Base-by-base conservation (phyloP, 2,113 vertebrate genomes). In the Seriola quinqueradiata region DNA sequence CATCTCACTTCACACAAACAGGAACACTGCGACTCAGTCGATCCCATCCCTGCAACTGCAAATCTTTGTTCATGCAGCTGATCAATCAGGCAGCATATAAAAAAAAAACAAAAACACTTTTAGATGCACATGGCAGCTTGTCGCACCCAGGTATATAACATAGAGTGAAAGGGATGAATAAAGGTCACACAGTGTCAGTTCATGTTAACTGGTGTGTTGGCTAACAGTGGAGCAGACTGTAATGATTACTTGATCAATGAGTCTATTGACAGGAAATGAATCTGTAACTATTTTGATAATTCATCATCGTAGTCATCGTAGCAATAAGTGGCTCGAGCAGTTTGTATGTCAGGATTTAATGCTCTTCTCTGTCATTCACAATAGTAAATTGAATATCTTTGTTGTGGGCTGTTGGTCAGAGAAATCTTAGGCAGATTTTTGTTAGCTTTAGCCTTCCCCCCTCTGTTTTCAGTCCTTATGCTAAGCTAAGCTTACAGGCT, bases 1-100 rank as follows among this genome's bases (percentile, higher is more conserved):
- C 82, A 69, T 89, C 82, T 90, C 82, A 23, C 73, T 89, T 86
- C 70, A 86, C 83, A 77, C 72, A 79, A 91, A 85, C 82, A 83
- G 80, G 86, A 89, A 83, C 75, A 72, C 79, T 3, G 69, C 63
- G 75, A 44, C 70, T 68, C n/a, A 21, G 73, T 70, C 67, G 23
- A 25, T 67, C 77, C 59, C 65, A n/a, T 71, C 55, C 4, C 80
- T 57, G 25, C 42, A 12, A 63, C 64, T 71, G 58, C 28, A 58
- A 13, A 55, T 57, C 63, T 34, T 71, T 74, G 74, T 79, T n/a
- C 50, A 80, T 63, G 68, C 74, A 5, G 10, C 60, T 21, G 58
- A 76, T 87, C 83, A 84, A 61, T 90, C 28, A 48, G 17, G 19
- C 57, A 73, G 11, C 21, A 10, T 52, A 54, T 52, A 21, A 5